phyloP scores from a whole-genome alignment of 2,797 vertebrate genomes.

The Garrulus glandarius region DNA sequence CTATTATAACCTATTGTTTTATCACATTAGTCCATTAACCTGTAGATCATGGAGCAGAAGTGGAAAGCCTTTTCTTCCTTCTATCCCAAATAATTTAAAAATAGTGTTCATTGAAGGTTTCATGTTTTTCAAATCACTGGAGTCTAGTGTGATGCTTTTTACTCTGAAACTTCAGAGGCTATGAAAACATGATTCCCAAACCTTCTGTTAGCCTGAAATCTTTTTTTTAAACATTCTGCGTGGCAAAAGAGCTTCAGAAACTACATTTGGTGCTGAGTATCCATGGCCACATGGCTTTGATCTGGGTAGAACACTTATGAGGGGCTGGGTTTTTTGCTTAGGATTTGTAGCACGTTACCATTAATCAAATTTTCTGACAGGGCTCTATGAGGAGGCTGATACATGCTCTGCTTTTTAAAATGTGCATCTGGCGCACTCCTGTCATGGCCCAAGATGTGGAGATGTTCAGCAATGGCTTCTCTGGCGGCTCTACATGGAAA shows the following conservation, averaged over 20 bases:
- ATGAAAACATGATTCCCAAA: background rate
- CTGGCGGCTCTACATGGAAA: background rate
- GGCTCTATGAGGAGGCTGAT: background rate
- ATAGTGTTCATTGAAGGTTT: background rate
- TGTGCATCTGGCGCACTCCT: background rate
- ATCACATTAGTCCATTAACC: constrained; percentile 58
- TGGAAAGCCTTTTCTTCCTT: constrained; percentile 51
- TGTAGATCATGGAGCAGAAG: background rate
- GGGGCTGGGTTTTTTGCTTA: constrained; percentile 15
- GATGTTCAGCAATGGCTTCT: background rate
- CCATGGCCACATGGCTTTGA: constrained; percentile 47
- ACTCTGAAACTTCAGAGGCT: background rate
- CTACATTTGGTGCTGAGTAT: constrained; percentile 20
- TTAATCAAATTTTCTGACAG: constrained; percentile 45
- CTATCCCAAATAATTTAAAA: constrained; percentile 40
- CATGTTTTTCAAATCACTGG: constrained; percentile 27
- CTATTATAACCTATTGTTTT: constrained; percentile 52
- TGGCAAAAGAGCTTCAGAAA: constrained; percentile 44
- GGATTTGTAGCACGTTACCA: background rate
- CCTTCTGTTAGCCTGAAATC: background rate
- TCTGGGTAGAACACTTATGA: constrained; percentile 33
- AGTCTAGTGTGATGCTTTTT: background rate
- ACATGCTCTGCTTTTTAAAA: constrained; percentile 5
- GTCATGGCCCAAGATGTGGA: background rate
- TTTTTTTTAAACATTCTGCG: constrained; percentile 19